phyloP scores from a whole-genome alignment of 2,797 vertebrate species.

The Chiloscyllium punctatum region DNA sequence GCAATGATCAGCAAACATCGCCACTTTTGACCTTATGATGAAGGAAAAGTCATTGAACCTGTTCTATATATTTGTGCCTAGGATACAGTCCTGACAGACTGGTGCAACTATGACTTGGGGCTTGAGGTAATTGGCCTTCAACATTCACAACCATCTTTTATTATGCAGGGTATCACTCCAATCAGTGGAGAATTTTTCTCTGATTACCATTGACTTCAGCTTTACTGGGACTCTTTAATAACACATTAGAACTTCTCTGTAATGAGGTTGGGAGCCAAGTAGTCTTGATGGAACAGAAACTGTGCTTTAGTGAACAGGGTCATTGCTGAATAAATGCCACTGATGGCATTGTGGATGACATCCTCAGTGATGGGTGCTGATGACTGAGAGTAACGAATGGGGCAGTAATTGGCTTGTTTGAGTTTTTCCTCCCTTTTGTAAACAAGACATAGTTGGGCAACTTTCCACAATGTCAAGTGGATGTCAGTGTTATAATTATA shows the following conservation, averaged over 20 bases:
- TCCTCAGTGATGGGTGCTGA: not conserved
- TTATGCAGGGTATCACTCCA: not conserved
- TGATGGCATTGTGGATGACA: not conserved
- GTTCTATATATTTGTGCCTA: not conserved
- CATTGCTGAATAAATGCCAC: not conserved
- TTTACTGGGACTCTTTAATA: not conserved
- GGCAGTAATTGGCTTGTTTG: not conserved
- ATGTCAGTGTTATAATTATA: too few species aligned
- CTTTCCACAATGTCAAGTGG: not conserved
- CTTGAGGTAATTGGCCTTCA: not conserved
- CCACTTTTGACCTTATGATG: not conserved
- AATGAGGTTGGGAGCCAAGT: not conserved
- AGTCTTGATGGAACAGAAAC: not conserved
- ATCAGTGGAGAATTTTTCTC: not conserved
- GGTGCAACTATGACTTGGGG: not conserved
- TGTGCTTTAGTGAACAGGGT: not conserved
- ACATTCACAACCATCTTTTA: not conserved
- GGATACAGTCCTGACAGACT: not conserved
- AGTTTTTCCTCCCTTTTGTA: not conserved
- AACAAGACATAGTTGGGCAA: not conserved
- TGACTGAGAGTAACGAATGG: not conserved
- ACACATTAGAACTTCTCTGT: not conserved
- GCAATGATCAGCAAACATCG: not conserved
- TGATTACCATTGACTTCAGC: not conserved
- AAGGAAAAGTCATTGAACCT: not conserved